Conservation (phyloP, 2,113 vertebrate species). For the Podarcis muralis region DNA sequence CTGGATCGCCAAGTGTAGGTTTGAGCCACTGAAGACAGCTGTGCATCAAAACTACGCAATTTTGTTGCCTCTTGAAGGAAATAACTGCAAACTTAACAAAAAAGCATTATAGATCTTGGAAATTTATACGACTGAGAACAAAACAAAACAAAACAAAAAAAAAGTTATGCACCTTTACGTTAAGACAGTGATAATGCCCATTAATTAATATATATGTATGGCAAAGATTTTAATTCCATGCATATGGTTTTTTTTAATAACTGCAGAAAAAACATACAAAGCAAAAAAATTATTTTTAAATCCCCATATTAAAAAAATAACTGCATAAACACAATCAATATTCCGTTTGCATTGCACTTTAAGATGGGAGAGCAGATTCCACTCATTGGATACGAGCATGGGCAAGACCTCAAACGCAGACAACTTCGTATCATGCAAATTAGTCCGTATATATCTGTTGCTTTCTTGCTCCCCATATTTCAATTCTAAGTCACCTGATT, state of each 20-base stretch:
- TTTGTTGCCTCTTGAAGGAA: slow-evolving; percentile 77
- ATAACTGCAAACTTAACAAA: slow-evolving; percentile 42
- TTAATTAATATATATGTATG: slow-evolving; percentile 85
- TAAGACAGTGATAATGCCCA: slow-evolving; percentile 92
- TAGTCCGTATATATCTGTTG: slow-evolving; percentile 19
- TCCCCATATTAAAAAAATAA: slow-evolving; percentile 58
- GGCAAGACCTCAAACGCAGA: slow-evolving; percentile 46
- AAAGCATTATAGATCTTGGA: slow-evolving; percentile 72
- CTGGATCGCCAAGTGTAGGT: slow-evolving; percentile 28
- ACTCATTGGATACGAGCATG: slow-evolving; percentile 57
- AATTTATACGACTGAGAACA: slow-evolving; percentile 77
- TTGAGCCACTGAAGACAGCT: slow-evolving; percentile 48
- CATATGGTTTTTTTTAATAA: slow-evolving; percentile 82
- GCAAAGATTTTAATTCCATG: slow-evolving; percentile 88
- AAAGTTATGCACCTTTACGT: slow-evolving; percentile 75
- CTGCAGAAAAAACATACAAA: slow-evolving; percentile 80
- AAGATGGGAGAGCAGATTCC: slow-evolving; percentile 60
- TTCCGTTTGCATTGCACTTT: slow-evolving; percentile 85
- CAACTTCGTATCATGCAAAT: slow-evolving; percentile 17
- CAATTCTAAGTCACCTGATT: slow-evolving; percentile 39
- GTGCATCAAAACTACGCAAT: slow-evolving; percentile 51
- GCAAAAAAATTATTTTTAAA: slow-evolving; percentile 50
- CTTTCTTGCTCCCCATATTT: slow-evolving; percentile 38
- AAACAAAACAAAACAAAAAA: slow-evolving; percentile 38
- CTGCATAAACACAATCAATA: slow-evolving; percentile 82